These are phyloP conservation scores for Corythornis madagascariensis DNA, from an alignment of 2,113 vertebrate genomes.

Conservation along the genomic window DNA sequence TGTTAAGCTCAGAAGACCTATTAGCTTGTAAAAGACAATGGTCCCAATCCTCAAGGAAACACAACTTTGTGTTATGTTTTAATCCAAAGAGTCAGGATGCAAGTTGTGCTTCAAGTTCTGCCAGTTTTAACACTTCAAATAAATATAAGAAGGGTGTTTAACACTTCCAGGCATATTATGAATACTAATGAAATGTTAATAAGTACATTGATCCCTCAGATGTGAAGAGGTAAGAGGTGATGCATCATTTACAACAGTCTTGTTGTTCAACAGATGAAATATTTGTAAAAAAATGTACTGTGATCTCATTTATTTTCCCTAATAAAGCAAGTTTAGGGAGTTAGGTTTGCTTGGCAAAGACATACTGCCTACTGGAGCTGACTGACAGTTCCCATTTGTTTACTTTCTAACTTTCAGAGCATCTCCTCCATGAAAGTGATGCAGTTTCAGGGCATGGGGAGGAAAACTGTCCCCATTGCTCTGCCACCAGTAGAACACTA, in stretches of 20 bases:
- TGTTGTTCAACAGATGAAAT: background rate
- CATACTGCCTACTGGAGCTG: background rate
- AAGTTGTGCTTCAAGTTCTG: background rate
- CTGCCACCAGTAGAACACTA: slow-evolving; percentile 73
- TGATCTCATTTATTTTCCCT: background rate
- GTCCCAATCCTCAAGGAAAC: background rate
- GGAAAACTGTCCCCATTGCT: slow-evolving; percentile 55
- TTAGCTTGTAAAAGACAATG: background rate
- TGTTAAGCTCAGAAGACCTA: background rate
- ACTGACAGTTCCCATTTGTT: background rate
- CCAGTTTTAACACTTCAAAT: background rate
- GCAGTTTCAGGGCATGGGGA: slow-evolving; percentile 86
- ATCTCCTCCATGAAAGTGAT: slow-evolving; percentile 89
- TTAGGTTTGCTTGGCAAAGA: background rate
- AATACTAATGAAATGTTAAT: background rate
- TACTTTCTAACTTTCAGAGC: slow-evolving; percentile 73
- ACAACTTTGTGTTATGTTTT: background rate
- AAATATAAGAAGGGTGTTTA: background rate
- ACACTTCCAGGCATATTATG: background rate
- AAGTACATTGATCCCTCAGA: background rate
- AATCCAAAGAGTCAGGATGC: background rate
- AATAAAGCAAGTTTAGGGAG: background rate
- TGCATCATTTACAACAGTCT: background rate
- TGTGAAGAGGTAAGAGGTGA: background rate
- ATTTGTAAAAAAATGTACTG: background rate